Conservation (phyloP, 2,797 vertebrate genomes). For the Galago senegalensis region DNA sequence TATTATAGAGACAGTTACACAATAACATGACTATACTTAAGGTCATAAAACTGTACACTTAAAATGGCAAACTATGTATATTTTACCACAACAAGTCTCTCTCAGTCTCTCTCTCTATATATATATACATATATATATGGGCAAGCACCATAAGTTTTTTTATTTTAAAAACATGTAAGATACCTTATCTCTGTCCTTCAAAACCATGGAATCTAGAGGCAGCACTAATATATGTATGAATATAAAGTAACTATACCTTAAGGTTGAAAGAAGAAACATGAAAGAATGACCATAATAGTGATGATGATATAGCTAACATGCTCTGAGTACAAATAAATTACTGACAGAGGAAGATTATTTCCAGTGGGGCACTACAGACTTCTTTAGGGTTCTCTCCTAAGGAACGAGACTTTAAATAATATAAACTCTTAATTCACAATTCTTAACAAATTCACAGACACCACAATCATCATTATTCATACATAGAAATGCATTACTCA, state of each 20-base stretch:
- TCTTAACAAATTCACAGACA: neutral
- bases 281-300: neutral
- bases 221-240: neutral
- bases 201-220: neutral
- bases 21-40: neutral
- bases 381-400: neutral
- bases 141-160: neutral
- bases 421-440: neutral
- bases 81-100: neutral
- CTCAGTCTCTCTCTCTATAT: no score
- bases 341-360: neutral
- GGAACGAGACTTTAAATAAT: neutral
- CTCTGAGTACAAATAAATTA: neutral
- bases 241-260: neutral
- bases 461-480: neutral
- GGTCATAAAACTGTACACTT: neutral
- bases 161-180: constrained; percentile 42
- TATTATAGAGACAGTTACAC: neutral
- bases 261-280: neutral
- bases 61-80: neutral
- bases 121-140: neutral
- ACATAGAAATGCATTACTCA: constrained; percentile 86
- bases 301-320: neutral
- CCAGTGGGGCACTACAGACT: neutral
- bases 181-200: neutral